Base-by-base conservation (phyloP, 2,888 invertebrate genomes). In the Scaeva pyrastri region DNA sequence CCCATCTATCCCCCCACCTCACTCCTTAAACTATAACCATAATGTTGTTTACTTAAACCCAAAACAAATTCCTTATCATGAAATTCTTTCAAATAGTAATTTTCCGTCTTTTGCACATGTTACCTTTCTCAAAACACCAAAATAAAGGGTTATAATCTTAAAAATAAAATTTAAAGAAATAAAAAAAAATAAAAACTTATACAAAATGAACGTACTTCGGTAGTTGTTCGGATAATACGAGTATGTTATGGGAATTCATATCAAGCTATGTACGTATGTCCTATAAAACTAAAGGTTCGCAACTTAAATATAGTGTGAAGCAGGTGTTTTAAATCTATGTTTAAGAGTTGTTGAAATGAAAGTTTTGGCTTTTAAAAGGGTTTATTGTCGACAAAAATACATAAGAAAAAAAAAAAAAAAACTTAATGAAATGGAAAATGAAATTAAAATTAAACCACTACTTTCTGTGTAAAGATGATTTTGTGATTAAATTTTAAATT, bases 51-150 rank as follows among this genome's bases (percentile, higher is more conserved):
- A 43, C 62, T n/a, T 21, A 14, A 62, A 43, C 62, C 43, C 62
- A 23, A 62, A 23, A 64, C 31, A 58, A 39, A 50, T 45, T 64
- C 11, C 26, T 64, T 43, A 64, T 45, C 45, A 26, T 45, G 43
- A 21, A 45, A 64, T 26, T 2, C 45, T 23, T 64, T 64, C 45
- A 43, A 64, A 64, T 26, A 16, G 26, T 45, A n/a, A 64, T 64
- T 26, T 64, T 45, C 64, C 10, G 43, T 26, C 64, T 64, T 26
- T 45, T n/a, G 45, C 64, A 64, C 26, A 64, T 64, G 64, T 5
- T 64, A 26, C 64, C 64, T n/a, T 64, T 31, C 31, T 45, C 16
- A 5, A 64, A n/a, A 31, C 23, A 39, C 41, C 19, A 23, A 41
- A 62, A 5, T 10, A 41, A 23, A 14, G 45, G 16, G 48, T 45